Evolutionary conservation across 2,888 invertebrate genomes (phyloP), one percentile per base, ranked within the genome.

Genomic region (Ichneumoninae sp.): DNA sequence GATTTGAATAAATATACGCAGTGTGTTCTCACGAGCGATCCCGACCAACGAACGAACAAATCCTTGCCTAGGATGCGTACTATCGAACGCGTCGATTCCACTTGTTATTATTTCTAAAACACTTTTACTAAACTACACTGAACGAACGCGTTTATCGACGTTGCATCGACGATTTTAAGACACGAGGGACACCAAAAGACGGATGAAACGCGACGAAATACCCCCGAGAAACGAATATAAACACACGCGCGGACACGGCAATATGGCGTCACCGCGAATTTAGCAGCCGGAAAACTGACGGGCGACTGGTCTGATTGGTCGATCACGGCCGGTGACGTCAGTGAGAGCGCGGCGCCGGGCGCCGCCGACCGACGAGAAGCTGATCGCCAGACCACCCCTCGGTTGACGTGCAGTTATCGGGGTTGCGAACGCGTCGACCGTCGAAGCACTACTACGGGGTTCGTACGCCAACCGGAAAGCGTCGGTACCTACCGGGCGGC

Each of bases 241-340:
- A 90, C 90, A 91, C 88, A 88, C 89, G 89, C 89, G 88, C 88
- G 87, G 87, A 85, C 80, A 89, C 90, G 88, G 86, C 91, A 91
- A 91, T 91, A 91, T 91, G 91, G 91, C 91, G 91, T 89, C 89
- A 3, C 87, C 91, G 88, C 89, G 89, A 89, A 88, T 89, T 90
- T 89, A 90, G 91, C 91, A 89, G 91, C 90, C 91, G 91, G 91
- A 90, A 91, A 91, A 91, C 89, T 89, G 89, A 94, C 94, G 93
- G 94, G 94, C 93, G 92, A 94, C 94, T 94, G 93, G 93, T 94
- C 94, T 94, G 95, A 95, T 95, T 95, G 95, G 95, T 95, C 95
- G 95, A 95, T 95, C 94, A 94, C 94, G 88, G 78, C 82, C 80
- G 80, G 94, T 95, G 95, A 95, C 95, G 95, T 95, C 95, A 95